Base-by-base conservation (phyloP, 2,888 invertebrate genomes). In the Xestoiulus laeticollis region DNA sequence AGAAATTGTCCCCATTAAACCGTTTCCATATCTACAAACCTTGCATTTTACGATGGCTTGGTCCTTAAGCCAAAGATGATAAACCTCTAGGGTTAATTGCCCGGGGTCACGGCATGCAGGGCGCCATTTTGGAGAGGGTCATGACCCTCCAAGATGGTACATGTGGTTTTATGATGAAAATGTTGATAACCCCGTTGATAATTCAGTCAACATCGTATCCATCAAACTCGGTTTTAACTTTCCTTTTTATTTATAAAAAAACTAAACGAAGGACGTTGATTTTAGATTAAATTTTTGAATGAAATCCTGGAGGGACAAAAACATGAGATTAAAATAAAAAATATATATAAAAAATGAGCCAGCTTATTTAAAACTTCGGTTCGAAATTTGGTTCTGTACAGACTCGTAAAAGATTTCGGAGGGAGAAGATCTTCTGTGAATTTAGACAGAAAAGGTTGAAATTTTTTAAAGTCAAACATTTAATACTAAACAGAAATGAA, bases 241-340 rank as follows among this genome's bases (percentile, higher is more conserved):
- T 59, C 59, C 12, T n/a, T 59, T 59, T 59, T 59, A n/a, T 59
- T 19, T n/a, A 59, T 53, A 59, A 59, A n/a, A 59, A 59, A 59
- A 59, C 59, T n/a, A 59, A 22, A 59, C 59, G 59, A 59, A 59
- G 59, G 59, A 59, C 59, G 22, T 59, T 59, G 19, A 59, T n/a
- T 59, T 59, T 59, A n/a, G 59, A 59, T 59, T 59, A 59, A 19
- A 59, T 59, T 59, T n/a, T 59, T n/a, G 59, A 19, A 59, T 59
- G 59, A 59, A 59, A 59, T 59, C 59, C 59, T 59, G n/a, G 59
- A 59, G 59, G n/a, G 59, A 59, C 59, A 59, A 59, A 59, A 59
- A 59, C 19, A 59, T 59, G n/a, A n/a, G 59, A 59, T 59, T n/a
- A 59, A 59, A 59, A 6, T n/a, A 59, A 59, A 59, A 59, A n/a